A percentile compares a stretch with the other conserved stretches of the same genome.
phyloP scores from a whole-genome alignment of 2,113 vertebrate species.

The Psephotus haematonotus region DNA sequence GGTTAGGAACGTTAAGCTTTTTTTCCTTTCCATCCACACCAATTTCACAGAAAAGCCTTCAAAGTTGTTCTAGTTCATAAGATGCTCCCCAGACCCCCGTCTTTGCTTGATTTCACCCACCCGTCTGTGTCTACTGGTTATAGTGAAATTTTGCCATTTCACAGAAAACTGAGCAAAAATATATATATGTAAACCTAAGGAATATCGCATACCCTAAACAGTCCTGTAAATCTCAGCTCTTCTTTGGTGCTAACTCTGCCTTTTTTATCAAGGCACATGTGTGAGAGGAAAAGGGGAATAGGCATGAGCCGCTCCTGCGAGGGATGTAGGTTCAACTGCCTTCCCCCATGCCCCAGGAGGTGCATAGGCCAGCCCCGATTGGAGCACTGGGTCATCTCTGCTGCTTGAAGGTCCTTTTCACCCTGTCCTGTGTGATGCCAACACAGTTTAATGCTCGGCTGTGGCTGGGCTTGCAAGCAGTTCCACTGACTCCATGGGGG shows the following conservation, averaged over 20 bases:
- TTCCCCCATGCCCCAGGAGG: neutral
- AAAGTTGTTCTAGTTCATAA: neutral
- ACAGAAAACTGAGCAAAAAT: neutral
- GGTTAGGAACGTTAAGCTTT: neutral
- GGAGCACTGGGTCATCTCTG: accelerated
- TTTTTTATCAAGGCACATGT: accelerated
- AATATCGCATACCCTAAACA: too few relatives aligned
- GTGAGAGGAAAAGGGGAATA: too few relatives aligned
- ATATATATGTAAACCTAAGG: neutral
- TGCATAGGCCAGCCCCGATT: neutral
- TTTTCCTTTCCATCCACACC: neutral
- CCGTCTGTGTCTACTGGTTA: too few relatives aligned
- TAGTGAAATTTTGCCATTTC: accelerated
- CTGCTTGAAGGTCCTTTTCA: neutral
- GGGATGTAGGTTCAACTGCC: accelerated
- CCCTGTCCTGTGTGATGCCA: accelerated
- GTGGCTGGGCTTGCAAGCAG: neutral
- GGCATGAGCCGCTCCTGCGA: accelerated
- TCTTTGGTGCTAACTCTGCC: neutral
- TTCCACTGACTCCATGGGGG: constrained; percentile 50
- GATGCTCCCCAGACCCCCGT: neutral
- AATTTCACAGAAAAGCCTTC: neutral
- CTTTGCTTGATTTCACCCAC: neutral
- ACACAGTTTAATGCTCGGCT: neutral
- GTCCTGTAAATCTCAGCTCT: neutral